phyloP scores from a whole-genome alignment of 1,140 invertebrate species.

The Orussus abietinus region DNA sequence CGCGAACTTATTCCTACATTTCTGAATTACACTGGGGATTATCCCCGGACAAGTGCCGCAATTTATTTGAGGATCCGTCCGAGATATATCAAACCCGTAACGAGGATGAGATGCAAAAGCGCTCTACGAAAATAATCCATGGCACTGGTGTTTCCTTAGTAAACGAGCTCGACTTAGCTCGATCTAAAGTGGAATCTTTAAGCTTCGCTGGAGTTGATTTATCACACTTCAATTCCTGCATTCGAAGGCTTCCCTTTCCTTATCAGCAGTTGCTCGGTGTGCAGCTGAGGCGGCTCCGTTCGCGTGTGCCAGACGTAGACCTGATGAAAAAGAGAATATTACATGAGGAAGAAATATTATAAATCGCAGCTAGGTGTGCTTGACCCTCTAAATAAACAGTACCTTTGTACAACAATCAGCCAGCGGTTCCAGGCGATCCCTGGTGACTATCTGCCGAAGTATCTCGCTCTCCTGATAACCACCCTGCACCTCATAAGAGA shows the following conservation, averaged over 20 bases:
- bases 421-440: conserved; percentile 77
- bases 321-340: conserved; percentile 37
- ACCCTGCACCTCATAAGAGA: conserved; percentile 77
- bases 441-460: conserved; percentile 72
- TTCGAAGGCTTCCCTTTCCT: conserved; percentile 62
- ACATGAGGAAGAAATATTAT: conserved; percentile 17
- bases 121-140: too few species aligned
- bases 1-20: too few species aligned
- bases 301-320: conserved; percentile 96
- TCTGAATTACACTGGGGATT: too few species aligned
- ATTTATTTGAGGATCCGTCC: too few species aligned
- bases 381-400: conserved; percentile 9
- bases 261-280: conserved; percentile 58
- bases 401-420: conserved; percentile 87
- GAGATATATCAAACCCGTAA: too few species aligned
- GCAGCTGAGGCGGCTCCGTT: conserved; percentile 78
- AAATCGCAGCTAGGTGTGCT: conserved; percentile 13
- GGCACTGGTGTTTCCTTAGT: too few species aligned
- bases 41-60: too few species aligned
- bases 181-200: too few species aligned
- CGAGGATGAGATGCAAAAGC: too few species aligned
- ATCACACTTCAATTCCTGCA: conserved; percentile 72
- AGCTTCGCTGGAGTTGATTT: conserved; percentile 12
- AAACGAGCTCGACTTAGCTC: too few species aligned
- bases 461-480: conserved; percentile 93